Percentiles rank a stretch among this genome's conserved stretches.
phyloP scores from a whole-genome alignment of 2,888 invertebrate genomes.

The Acleris cristana region DNA sequence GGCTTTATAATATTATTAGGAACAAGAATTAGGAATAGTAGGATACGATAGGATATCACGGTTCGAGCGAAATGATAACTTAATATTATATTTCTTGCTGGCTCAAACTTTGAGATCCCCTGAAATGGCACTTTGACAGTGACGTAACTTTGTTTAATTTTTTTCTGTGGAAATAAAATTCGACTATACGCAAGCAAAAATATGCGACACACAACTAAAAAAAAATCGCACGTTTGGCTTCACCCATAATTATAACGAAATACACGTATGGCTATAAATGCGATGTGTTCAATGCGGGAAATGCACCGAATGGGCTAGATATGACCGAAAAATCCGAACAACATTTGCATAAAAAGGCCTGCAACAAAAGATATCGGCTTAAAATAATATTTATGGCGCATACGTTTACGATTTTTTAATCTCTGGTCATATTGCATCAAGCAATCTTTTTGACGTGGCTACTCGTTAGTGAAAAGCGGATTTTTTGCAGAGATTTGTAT shows the following conservation, averaged over 20 bases:
- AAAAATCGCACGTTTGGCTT: no score
- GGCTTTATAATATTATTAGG: no score
- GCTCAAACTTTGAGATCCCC: no score
- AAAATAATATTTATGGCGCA: constrained; percentile 34
- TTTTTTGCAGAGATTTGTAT: neutral
- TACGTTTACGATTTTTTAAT: constrained; percentile 9
- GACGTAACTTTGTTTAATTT: no score
- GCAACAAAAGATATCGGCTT: constrained; percentile 33
- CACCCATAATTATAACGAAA: neutral
- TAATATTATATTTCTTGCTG: no score
- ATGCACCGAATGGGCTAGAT: neutral
- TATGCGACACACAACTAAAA: no score
- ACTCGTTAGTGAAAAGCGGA: neutral
- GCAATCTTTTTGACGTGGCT: neutral
- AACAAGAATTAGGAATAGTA: no score
- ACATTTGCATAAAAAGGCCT: constrained; percentile 32
- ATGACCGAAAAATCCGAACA: constrained; percentile 5
- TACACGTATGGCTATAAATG: neutral
- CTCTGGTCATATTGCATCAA: neutral
- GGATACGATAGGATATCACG: no score
- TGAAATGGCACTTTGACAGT: no score
- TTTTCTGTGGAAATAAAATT: no score
- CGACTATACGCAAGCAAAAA: no score
- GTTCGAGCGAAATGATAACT: no score
- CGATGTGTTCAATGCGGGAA: neutral